Percentiles rank a stretch among this genome's conserved stretches.
Evolutionary conservation across 2,113 vertebrate species (phyloP).

Genomic region (Litocranius walleri): DNA sequence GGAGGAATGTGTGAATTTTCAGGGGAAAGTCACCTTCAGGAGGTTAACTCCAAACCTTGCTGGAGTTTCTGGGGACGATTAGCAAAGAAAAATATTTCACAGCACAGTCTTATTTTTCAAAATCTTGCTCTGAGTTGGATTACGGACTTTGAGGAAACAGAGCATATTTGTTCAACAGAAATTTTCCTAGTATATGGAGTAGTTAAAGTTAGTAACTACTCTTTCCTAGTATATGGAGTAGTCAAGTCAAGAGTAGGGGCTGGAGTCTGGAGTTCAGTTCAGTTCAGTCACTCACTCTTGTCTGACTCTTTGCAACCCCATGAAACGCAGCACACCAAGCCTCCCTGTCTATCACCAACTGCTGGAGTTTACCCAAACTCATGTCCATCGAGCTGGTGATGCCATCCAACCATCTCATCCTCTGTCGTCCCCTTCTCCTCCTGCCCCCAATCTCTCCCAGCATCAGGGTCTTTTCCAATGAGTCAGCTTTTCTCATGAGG

Average conservation of each 20-base stretch:
- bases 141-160: not conserved
- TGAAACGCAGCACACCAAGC: too few relatives aligned
- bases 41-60: not conserved
- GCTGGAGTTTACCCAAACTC: too few relatives aligned
- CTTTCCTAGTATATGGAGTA: not conserved
- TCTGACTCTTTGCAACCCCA: too few relatives aligned
- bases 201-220: too few relatives aligned
- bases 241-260: not conserved
- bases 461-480: too few relatives aligned
- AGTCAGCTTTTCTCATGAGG: too few relatives aligned
- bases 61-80: not conserved
- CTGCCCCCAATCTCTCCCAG: too few relatives aligned
- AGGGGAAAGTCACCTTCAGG: not conserved
- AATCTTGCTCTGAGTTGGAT: not conserved
- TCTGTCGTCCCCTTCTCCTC: too few relatives aligned
- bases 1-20: not conserved
- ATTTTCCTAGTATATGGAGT: not conserved
- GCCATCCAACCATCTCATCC: too few relatives aligned
- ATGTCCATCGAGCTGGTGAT: too few relatives aligned
- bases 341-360: too few relatives aligned
- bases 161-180: not conserved
- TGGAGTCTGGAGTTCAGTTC: not conserved
- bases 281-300: too few relatives aligned
- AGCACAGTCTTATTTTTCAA: not conserved
- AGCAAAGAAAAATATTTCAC: not conserved